phyloP scores from a whole-genome alignment of 2,888 invertebrate species.

The Hydroisotoma schaefferi region DNA sequence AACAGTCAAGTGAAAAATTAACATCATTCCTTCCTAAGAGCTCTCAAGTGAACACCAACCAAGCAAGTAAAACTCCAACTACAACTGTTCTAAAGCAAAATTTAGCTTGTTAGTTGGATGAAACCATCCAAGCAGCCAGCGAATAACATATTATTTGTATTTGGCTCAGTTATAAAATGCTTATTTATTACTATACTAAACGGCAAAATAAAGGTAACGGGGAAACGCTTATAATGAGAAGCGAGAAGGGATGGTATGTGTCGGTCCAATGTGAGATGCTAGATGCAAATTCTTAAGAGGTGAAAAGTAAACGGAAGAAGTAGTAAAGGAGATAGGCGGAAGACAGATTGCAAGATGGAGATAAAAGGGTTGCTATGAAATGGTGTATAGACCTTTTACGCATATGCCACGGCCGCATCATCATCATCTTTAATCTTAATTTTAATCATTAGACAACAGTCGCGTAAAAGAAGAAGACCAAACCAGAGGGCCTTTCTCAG shows the following conservation, averaged over 20 bases:
- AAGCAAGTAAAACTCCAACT: too few species aligned
- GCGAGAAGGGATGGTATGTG: too few species aligned
- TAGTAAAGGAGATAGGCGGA: constrained; percentile 12
- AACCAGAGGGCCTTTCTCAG: constrained; percentile 6
- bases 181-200: too few species aligned
- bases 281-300: background rate
- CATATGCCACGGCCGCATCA: too few species aligned
- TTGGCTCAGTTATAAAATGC: too few species aligned
- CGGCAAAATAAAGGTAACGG: too few species aligned
- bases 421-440: background rate
- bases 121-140: too few species aligned
- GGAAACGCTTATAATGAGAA: too few species aligned
- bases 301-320: constrained; percentile 2
- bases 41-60: background rate
- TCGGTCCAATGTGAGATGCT: background rate
- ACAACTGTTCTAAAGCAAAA: too few species aligned
- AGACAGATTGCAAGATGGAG: constrained; percentile 17
- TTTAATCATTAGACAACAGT: background rate
- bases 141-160: too few species aligned
- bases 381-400: background rate
- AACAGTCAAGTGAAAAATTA: background rate
- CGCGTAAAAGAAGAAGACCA: background rate
- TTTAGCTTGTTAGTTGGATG: too few species aligned
- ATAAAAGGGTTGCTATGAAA: background rate
- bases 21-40: too few species aligned